Evolutionary conservation across 1,140 invertebrate species (phyloP), one percentile per base, ranked within the genome.

Genomic region (Monochamus saltuarius): DNA sequence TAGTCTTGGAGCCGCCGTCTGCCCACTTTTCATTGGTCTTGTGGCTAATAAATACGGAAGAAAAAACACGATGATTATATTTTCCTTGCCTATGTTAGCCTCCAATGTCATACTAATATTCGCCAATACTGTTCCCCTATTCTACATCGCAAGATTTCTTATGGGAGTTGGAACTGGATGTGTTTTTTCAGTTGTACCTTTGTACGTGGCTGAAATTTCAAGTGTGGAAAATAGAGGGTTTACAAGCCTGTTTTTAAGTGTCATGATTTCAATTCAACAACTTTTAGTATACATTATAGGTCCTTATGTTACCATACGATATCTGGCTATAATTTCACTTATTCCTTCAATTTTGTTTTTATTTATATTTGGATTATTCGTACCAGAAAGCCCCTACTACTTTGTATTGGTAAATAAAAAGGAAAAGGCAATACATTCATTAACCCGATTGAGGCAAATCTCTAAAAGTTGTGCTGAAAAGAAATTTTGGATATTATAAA

Each of bases 351-450:
- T 79, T 1, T 77, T 83, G 0, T 82, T 86, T 71, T 55, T 86
- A 9, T 37, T 80, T 0, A 67, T 78, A 1, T 83, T 87, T 71
- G 57, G 81, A 4, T 13, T 71, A 9, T 66, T 71, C n/a, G 54
- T 67, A 10, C 91, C 92, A 0, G 93, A 95, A 71, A 88, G 89
- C 8, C 93, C 93, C 0, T 86, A 85, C 47, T 90, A 83, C 56
- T 78, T 86, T 22, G 73, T 90, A 0, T 84, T 85, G 70, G 79
- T 75, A 16, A 79, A 78, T 29, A 80, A 82, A 37, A 16, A 81
- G 80, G 74, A 81, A 1, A 83, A 86, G 4, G 91, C 90, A 0
- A 71, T 82, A 0, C 69, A 79, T 2, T 77, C 86, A 4, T 72
- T 94, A 56, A 75, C 79, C 40, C 85, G 79, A 61, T 76, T 94